Evolutionary conservation across 1,140 invertebrate genomes (phyloP), one percentile per base, ranked within the genome.

Genomic region (Drosophila orena): DNA sequence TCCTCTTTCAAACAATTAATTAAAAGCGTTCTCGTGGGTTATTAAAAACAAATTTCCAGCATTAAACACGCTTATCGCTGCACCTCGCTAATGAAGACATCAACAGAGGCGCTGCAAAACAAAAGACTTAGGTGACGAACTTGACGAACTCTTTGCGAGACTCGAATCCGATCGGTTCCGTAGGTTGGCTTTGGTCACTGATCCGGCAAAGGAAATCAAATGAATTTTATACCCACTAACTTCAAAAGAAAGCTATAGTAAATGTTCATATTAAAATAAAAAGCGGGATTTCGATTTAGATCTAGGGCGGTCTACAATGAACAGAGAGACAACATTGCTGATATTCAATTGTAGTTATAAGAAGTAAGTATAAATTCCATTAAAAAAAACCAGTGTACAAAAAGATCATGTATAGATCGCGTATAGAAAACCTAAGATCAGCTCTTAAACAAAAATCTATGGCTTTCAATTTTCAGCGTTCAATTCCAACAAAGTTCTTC

Each of bases 81-180:
- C 58, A 55, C 66, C 46, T 43, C 47, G 60, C 70, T 86, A 86
- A 86, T 86, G 70, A 89, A 86, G 84, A 68, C 84, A 83, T 83
- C 59, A 77, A 47, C 38, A 49, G 14, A 46, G 81, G 59, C 62
- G 68, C 74, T 73, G 77, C 65, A 35, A 83, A 83, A 88, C 79
- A 88, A 88, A 89, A 88, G 79, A 89, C 83, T 89, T 43, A 88
- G 75, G 84, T 79, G 79, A 79, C 79, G 65, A 86, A 86, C 81
- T 88, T 68, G 57, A 49, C 44, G 54, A 58, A 70, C 52, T 55
- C 50, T 49, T 50, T 59, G 50, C 35, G 12, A 56, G 37, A 15
- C 22, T 34, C 14, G 24, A 42, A 27, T 30, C 24, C 30, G 7
- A 44, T 42, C 37, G 35, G 12, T 43, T 15, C 17, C 1, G 34